These are phyloP conservation scores for Alviniconcha marisindica DNA, from an alignment of 1,140 invertebrate species.

Conservation along the genomic window DNA sequence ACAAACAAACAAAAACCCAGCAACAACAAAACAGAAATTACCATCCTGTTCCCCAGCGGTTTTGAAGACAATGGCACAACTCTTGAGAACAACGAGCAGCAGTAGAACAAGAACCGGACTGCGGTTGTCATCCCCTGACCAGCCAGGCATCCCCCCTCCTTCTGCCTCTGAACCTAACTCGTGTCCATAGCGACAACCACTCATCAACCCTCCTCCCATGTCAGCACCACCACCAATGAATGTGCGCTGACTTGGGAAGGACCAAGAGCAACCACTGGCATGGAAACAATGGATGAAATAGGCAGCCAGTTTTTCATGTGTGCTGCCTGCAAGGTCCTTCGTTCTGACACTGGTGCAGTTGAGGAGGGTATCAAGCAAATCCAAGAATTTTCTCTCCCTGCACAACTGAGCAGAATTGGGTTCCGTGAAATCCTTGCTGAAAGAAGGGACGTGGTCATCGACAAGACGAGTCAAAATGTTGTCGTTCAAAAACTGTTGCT, in stretches of 20 bases:
- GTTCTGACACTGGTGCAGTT: neutral
- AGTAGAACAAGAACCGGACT: slow-evolving; percentile 19
- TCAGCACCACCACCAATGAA: slow-evolving; percentile 6
- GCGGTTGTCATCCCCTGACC: neutral
- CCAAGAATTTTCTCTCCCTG: slow-evolving; percentile 23
- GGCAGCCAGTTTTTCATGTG: neutral
- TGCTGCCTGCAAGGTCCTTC: neutral
- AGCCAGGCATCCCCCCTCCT: neutral
- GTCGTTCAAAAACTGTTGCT: neutral
- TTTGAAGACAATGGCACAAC: slow-evolving; percentile 10
- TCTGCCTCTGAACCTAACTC: neutral
- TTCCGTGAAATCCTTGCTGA: neutral
- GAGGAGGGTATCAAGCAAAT: neutral
- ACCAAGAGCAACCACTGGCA: slow-evolving; percentile 19
- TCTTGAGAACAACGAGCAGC: slow-evolving; percentile 1
- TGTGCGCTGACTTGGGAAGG: neutral
- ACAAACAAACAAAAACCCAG: slow-evolving; percentile 20
- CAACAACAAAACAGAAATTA: no score
- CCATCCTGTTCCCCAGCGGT: neutral
- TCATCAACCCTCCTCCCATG: no score
- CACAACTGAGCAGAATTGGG: neutral
- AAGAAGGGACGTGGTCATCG: neutral
- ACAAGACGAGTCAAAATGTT: neutral
- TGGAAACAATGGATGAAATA: neutral
- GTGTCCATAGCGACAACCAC: no score